Evolutionary conservation across 2,888 invertebrate species (phyloP), one percentile per base, ranked within the genome.

Genomic region (Adela reaumurella): DNA sequence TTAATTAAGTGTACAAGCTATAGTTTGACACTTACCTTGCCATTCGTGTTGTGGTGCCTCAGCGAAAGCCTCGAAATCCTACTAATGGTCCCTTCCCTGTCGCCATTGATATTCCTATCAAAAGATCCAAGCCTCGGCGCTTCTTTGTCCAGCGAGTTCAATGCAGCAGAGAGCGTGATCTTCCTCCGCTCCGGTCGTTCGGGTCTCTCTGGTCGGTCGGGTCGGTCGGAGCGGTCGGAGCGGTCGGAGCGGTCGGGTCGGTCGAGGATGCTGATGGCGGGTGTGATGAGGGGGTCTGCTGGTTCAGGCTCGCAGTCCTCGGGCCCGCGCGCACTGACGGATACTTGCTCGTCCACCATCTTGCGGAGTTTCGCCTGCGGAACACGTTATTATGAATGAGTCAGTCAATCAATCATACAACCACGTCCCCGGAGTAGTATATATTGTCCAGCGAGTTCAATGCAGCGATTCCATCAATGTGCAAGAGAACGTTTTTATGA

Each of bases 321-420:
- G 53, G 77, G 68, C 55, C 84, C 82, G 56, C 85, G 81, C 46
- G 85, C 74, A 49, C 83, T 80, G 57, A 85, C 85, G 59, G 86
- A 83, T 66, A 87, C 85, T 81, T 92, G 91, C 82, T 92, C 92
- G 78, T 92, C 92, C 66, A 92, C 91, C 92, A 92, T 92, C 80
- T 89, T 90, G 80, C 90, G 85, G 69, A 89, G 87, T 83, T 89
- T 89, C 76, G 84, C 84, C 86, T 90, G 78, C 17, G 10, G 6
- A 24, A n/a, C n/a, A n/a, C n/a, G n/a, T n/a, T n/a, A n/a, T n/a
- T n/a, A n/a, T n/a, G n/a, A n/a, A n/a, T n/a, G n/a, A n/a, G n/a
- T n/a, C n/a, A n/a, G n/a, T n/a, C n/a, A n/a, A n/a, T n/a, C n/a
- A n/a, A n/a, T n/a, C n/a, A n/a, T n/a, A n/a, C n/a, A n/a, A n/a